Percentiles rank a stretch among this genome's conserved stretches.
These are phyloP conservation scores for Zaprionus obscuricornis DNA, from an alignment of 2,888 invertebrate species.

Conservation along the genomic window DNA sequence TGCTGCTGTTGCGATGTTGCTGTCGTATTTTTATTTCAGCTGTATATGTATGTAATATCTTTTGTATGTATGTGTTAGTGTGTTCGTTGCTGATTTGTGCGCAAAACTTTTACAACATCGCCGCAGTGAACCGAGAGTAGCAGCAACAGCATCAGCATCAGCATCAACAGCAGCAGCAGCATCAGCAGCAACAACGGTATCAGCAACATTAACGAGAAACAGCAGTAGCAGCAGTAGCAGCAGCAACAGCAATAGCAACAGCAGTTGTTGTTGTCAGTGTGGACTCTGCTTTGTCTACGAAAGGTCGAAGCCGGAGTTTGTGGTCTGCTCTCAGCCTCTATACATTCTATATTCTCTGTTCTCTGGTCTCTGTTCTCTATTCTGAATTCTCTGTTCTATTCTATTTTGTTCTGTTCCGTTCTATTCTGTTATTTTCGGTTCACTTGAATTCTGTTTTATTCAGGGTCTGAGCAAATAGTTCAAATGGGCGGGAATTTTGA, in stretches of 20 bases:
- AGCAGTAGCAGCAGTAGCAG: conserved; percentile 50
- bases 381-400: too few relatives aligned
- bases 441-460: conserved; percentile 5
- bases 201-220: conserved; percentile 62
- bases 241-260: conserved; percentile 21
- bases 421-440: too few relatives aligned
- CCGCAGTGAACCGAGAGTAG: conserved; percentile 64
- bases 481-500: conserved; percentile 56
- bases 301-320: conserved; percentile 74
- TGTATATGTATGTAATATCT: conserved; percentile 6
- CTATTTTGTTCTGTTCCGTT: too few relatives aligned
- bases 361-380: too few relatives aligned
- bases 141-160: conserved; percentile 45
- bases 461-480: conserved; percentile 44
- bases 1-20: conserved; percentile 26
- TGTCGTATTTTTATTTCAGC: conserved; percentile 61
- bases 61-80: conserved; percentile 18
- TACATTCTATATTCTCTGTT: conserved; percentile 15
- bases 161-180: conserved; percentile 30
- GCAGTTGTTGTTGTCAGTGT: conserved; percentile 67
- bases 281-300: conserved; percentile 76
- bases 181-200: conserved; percentile 49
- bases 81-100: conserved; percentile 75
- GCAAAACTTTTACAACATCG: conserved; percentile 79
- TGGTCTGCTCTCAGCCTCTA: conserved; percentile 47